Base-by-base conservation (phyloP, 2,888 invertebrate species). In the Agrotis puta region DNA sequence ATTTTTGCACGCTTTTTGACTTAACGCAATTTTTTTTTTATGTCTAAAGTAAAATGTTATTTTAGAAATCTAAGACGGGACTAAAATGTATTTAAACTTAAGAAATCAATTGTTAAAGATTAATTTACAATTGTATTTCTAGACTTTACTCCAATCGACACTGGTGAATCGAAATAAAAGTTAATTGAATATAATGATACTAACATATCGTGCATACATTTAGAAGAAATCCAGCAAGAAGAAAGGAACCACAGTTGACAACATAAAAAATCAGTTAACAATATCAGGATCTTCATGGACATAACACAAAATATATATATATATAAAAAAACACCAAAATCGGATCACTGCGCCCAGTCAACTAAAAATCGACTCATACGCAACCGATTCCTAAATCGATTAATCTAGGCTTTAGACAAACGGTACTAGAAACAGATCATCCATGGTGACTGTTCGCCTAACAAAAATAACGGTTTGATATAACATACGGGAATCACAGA, bases 361-460 rank as follows among this genome's bases (percentile, higher is more conserved):
- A 74, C 69, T 50, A 47, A 76, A 57, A 62, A 57, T 62, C 27
- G 77, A 70, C 6, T 62, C 57, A 74, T n/a, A 66, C 77, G 79
- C 45, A 64, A 61, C 74, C 47, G 51, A 77, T 79, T 68, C 74
- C 51, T 48, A 53, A 79, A 77, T 79, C 79, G 56, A 79, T 79
- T 78, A 64, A 59, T 79, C 64, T 79, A 64, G 78, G 73, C 43
- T 79, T 61, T 22, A 64, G 47, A 43, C 45, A 64, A 77, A 81
- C 80, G 81, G 80, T 81, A 71, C 63, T 74, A 48, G 43, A 61
- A 79, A 43, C 64, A 62, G 64, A 69, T 50, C 64, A 79, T 61
- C 61, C 45, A 48, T 47, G 51, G 45, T 48, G 24, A 47, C 47
- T 57, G 61, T n/a, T 65, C 57, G 68, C 62, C 54, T 56, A 13